Evolutionary conservation across 2,888 invertebrate species (phyloP), one percentile per base, ranked within the genome.

Genomic region (Anthophora plumipes): DNA sequence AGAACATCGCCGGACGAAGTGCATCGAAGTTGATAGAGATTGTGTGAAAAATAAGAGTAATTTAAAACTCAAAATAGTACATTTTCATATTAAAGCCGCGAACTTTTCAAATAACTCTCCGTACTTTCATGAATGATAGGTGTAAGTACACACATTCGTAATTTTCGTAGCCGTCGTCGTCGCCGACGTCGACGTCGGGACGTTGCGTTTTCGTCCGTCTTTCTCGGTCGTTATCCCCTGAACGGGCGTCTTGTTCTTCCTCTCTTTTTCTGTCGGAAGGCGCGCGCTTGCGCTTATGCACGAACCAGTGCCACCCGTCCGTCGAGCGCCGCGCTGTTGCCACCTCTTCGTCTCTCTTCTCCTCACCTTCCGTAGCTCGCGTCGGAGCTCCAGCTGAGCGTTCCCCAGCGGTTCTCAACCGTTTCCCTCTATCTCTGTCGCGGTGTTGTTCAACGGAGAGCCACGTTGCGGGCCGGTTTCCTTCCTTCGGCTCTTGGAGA

Each of bases 291-390:
- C 80, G 82, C 79, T 79, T 83, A 83, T 82, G 83, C 48, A 39
- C 72, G 77, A 88, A 88, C 84, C 88, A 85, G 83, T 88, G 87
- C 87, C 87, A 88, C 88, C 81, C 90, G 89, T 88, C 82, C 82
- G 87, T 88, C 87, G 89, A 87, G 85, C 84, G 82, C 81, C 81
- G 90, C 91, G 92, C 91, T 91, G 92, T 92, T 92, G 92, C 92
- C 92, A 88, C 88, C 90, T 91, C 88, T 74, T 84, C 89, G 86
- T 83, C 86, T 80, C 82, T 81, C 82, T 85, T 81, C 87, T 85
- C 85, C 79, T 81, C 88, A 25, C 72, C 82, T 75, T 74, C 66
- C 22, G 61, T 80, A 73, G 80, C 87, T 84, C 84, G 83, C 71
- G 70, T 54, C 75, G 78, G 85, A 88, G 85, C 87, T 86, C 89